Evolutionary conservation across 1,140 invertebrate genomes (phyloP), one percentile per base, ranked within the genome.

Genomic region (Micrasema minimum): DNA sequence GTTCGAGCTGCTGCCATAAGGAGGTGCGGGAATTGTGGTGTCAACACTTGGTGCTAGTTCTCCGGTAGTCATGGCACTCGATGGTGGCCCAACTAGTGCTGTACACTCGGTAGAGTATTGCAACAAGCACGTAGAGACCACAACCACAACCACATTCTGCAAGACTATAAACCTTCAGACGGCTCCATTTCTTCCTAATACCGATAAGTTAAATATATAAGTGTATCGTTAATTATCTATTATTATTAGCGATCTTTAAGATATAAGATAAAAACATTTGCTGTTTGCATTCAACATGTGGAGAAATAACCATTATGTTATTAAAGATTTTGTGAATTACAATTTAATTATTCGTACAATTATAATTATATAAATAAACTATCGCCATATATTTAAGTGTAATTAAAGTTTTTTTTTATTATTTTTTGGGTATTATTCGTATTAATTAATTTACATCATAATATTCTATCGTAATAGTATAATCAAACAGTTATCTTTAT

Each of bases 331-430:
- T 66, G 72, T 74, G 72, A 74, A 74, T 71, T 74, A 74, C 59
- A 75, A 71, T 69, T 75, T 71, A 75, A 69, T 75, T 69, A 71
- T 75, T 53, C 67, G 66, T 70, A 74, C 67, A 64, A 70, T 74
- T 72, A 74, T 75, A 72, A 66, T 66, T 69, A 75, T 75, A 71
- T 74, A 75, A 75, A 75, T 75, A 75, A 75, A 75, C 73, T 75
- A 75, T 75, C 73, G 73, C 66, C 73, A 75, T 75, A 75, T 71
- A 71, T 71, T 75, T 75, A 75, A 75, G 73, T 71, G 73, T 75
- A 69, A 75, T 75, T 72, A 74, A 71, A 68, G 68, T 75, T 71
- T 74, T 75, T n/a, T 75, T 72, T 59, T 51, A 62, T 66, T 71
- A 46, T 69, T 75, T 75, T 72, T 67, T 65, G 69, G 69, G 62